Base-by-base conservation (phyloP, 1,140 invertebrate species). In the Drosophila oshimai region DNA sequence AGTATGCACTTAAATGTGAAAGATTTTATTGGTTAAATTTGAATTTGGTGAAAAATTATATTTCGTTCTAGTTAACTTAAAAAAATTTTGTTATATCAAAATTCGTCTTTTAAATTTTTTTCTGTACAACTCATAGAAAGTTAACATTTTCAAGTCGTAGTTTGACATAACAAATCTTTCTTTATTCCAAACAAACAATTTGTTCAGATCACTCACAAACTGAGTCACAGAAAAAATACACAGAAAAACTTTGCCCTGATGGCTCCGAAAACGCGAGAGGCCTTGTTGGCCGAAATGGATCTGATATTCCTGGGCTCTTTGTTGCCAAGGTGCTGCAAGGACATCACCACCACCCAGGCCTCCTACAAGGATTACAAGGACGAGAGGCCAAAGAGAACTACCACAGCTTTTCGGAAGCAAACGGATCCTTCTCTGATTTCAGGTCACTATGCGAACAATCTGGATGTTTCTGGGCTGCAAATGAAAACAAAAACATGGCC, bases 371-470 rank as follows among this genome's bases (percentile, higher is more conserved):
- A 80, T 33, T 72, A 75, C 26, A 58, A 28, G 2, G 10, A 5
- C 33, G 55, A 20, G 4, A 20, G 55, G 41, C 41, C 41, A 18
- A 41, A 57, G 28, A 10, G 42, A 17, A 20, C 22, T 0, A n/a
- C 9, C 28, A 20, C 18, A 2, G 39, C 31, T 18, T n/a, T 22
- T 3, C 33, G 44, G 9, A 24, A 24, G n/a, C 81, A 84, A 69
- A 68, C 71, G 2, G 81, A 87, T 70, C 18, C 29, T 0, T 49
- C 68, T 0, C 26, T 87, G 1, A 61, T 87, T 18, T 17, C 81
- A 13, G 81, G 81, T 0, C 81, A 87, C 20, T 77, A 47, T 70
- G 41, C 50, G 0, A 67, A 87, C 26, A 87, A 87, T 62, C 39
- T 87, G 1, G 81, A 67, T 22, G 81, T 87, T 0, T 47, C 51